phyloP scores from a whole-genome alignment of 2,113 vertebrate species.

The Equus przewalskii region DNA sequence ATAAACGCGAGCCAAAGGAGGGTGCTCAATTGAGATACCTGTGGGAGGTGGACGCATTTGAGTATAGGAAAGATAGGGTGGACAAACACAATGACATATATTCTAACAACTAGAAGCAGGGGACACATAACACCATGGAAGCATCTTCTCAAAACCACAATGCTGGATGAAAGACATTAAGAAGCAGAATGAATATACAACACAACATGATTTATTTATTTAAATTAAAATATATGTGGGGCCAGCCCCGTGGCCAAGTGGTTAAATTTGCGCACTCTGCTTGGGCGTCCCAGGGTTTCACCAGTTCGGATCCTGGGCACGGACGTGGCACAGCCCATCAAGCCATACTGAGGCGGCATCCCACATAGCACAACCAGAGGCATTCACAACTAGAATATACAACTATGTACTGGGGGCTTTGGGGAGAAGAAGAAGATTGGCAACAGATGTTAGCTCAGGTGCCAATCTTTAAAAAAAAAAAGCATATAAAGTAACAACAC shows the following conservation, averaged over 20 bases:
- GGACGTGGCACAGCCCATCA: too few species aligned
- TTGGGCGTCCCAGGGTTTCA: too few species aligned
- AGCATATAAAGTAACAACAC: not conserved
- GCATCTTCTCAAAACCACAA: not conserved
- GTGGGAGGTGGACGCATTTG: not conserved
- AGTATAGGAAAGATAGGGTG: fast-evolving
- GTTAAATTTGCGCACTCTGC: too few species aligned
- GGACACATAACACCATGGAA: not conserved
- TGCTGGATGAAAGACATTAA: not conserved
- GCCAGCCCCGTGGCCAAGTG: too few species aligned
- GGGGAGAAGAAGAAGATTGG: too few species aligned
- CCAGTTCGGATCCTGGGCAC: too few species aligned
- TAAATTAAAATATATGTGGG: not conserved
- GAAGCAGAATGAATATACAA: not conserved
- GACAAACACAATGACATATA: not conserved
- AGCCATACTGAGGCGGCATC: too few species aligned
- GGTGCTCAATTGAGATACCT: fast-evolving
- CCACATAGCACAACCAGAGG: too few species aligned
- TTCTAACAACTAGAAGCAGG: not conserved
- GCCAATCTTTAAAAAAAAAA: too few species aligned
- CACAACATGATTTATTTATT: not conserved
- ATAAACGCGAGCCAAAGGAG: not conserved
- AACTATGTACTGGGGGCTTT: too few species aligned
- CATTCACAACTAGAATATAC: too few species aligned
- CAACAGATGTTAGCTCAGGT: too few species aligned